Percentiles rank a stretch among this genome's conserved stretches.
These are phyloP conservation scores for Malurus elegans DNA, from an alignment of 2,113 vertebrate genomes.

Conservation along the genomic window DNA sequence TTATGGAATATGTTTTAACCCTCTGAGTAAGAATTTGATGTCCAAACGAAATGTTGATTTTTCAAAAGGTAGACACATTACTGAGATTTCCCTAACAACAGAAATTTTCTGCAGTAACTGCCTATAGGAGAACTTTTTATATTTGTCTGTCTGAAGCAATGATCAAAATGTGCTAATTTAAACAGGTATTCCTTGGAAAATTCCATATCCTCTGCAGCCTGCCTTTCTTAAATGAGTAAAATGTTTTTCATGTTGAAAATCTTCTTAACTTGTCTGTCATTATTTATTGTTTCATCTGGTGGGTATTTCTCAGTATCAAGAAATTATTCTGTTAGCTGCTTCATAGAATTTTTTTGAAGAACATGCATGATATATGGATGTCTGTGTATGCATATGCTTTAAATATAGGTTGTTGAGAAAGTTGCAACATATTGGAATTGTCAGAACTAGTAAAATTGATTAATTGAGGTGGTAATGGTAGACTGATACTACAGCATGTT, in stretches of 20 bases:
- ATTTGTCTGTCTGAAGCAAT: not conserved
- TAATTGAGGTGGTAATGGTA: not conserved
- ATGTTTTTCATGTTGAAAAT: not conserved
- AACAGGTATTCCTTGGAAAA: not conserved
- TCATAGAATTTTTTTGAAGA: not conserved
- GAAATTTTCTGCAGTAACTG: not conserved
- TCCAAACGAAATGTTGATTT: not conserved
- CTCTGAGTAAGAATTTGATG: not conserved
- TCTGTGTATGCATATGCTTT: not conserved
- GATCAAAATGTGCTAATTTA: not conserved
- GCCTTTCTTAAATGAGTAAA: not conserved
- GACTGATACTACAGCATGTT: not conserved
- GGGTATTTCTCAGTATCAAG: not conserved
- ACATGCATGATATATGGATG: not conserved
- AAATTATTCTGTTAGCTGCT: not conserved
- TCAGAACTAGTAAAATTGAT: not conserved
- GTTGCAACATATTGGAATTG: not conserved
- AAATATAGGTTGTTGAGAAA: not conserved
- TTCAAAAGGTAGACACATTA: not conserved
- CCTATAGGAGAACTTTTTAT: not conserved
- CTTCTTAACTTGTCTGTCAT: not conserved
- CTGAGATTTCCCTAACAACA: not conserved
- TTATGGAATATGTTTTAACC: not conserved
- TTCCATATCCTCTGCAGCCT: not conserved
- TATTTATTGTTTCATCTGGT: not conserved